phyloP scores from a whole-genome alignment of 2,888 invertebrate species.

The Choristoneura rosaceana region DNA sequence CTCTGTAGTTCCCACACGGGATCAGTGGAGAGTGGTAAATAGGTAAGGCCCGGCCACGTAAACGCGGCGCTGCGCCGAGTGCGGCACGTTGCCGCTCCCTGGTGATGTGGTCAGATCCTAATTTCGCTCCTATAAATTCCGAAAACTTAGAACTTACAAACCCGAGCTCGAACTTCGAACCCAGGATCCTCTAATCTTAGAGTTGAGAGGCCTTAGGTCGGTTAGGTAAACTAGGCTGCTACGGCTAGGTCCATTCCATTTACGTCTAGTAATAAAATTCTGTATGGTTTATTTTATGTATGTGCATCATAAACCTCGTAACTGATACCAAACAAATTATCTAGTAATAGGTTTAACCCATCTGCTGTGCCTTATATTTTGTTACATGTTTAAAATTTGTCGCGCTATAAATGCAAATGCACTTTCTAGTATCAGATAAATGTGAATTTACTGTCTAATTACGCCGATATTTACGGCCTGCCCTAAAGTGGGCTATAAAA shows the following conservation, averaged over 20 bases:
- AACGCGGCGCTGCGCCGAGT: no score
- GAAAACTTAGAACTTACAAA: no score
- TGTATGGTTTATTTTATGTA: conserved; percentile 1
- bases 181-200: no score
- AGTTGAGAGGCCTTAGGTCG: no score
- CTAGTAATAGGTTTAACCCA: background rate
- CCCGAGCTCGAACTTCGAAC: no score
- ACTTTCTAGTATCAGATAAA: conserved; percentile 30
- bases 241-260: background rate
- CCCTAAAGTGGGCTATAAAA: conserved; percentile 42
- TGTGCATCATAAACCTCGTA: background rate
- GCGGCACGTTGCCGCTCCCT: no score
- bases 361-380: background rate
- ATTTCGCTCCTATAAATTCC: no score
- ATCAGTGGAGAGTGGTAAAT: no score
- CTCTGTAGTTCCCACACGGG: no score
- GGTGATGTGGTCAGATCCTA: no score
- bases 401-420: conserved; percentile 9
- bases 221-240: no score
- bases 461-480: conserved; percentile 41
- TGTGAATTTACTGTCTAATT: conserved; percentile 38
- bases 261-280: background rate
- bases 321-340: background rate
- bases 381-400: conserved; percentile 1
- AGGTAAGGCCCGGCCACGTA: no score